Percentiles rank a stretch among this genome's conserved stretches.
Conservation (phyloP, 2,797 vertebrate species). For the Antennarius maculatus region DNA sequence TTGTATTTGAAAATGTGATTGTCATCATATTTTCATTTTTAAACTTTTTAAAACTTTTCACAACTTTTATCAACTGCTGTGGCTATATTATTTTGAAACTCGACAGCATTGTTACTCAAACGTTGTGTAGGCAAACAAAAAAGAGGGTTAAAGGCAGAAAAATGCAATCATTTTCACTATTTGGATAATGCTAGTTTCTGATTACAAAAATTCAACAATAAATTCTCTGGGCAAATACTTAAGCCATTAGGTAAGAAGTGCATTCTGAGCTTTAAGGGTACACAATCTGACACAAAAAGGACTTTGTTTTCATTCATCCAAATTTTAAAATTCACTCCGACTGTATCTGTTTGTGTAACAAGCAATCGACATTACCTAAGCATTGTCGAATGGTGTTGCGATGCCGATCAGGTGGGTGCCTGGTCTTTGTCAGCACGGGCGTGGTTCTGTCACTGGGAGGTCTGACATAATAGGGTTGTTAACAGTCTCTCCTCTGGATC, state of each 20-base stretch:
- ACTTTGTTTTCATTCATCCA: background rate
- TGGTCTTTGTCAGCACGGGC: constrained; percentile 35
- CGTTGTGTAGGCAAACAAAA: too few species aligned
- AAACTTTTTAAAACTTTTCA: too few species aligned
- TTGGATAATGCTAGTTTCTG: background rate
- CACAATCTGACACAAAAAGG: background rate
- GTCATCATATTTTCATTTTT: too few species aligned
- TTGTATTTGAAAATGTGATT: too few species aligned
- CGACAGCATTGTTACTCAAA: too few species aligned
- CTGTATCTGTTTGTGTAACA: constrained; percentile 5
- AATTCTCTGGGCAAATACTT: background rate
- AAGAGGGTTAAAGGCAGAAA: too few species aligned
- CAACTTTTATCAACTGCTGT: too few species aligned
- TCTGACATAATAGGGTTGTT: constrained; percentile 65
- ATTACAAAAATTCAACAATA: background rate
- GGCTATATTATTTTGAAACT: too few species aligned
- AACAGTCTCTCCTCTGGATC: constrained; percentile 38
- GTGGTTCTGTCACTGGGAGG: constrained; percentile 38
- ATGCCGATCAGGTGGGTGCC: constrained; percentile 43
- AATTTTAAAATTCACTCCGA: background rate
- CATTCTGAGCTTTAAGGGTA: background rate
- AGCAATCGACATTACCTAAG: constrained; percentile 47
- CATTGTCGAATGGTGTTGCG: constrained; percentile 56
- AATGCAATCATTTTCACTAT: too few species aligned
- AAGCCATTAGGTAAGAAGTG: background rate